These are phyloP conservation scores for Aplodontia rufa DNA, from an alignment of 2,113 vertebrate species.

Conservation along the genomic window DNA sequence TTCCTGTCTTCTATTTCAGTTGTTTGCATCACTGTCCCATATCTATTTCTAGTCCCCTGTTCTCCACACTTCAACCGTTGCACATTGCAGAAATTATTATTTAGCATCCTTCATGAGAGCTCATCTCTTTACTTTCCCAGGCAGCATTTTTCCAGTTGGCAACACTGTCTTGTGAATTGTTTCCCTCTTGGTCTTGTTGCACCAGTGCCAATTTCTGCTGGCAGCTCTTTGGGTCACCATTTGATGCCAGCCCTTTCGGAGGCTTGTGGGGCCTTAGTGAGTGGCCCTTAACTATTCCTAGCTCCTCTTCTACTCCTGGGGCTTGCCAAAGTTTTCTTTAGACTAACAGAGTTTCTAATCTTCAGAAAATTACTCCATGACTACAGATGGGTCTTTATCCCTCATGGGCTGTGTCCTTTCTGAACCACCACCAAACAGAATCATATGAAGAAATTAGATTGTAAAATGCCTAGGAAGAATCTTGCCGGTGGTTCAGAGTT, in stretches of 20 bases:
- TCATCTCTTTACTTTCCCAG: background rate
- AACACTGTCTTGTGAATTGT: background rate
- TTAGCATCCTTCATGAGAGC: background rate
- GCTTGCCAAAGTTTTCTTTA: conserved; percentile 21
- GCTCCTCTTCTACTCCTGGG: background rate
- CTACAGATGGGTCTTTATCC: conserved; percentile 22
- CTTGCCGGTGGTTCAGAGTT: background rate
- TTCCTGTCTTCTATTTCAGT: background rate
- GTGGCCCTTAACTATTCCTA: background rate
- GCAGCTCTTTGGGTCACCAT: background rate
- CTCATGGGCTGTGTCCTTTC: background rate
- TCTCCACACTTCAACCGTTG: background rate
- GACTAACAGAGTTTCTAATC: conserved; percentile 1
- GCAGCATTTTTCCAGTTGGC: background rate
- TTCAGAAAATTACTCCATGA: conserved; percentile 56
- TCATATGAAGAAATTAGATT: background rate
- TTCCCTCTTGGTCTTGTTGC: background rate
- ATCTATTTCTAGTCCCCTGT: background rate
- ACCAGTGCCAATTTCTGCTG: background rate
- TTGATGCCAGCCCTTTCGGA: conserved; percentile 11
- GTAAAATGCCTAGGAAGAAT: background rate
- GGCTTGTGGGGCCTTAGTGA: background rate
- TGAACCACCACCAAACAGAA: background rate
- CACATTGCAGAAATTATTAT: background rate
- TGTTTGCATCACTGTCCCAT: background rate